Conservation (phyloP, 2,113 vertebrate genomes). For the Crotophaga sulcirostris region DNA sequence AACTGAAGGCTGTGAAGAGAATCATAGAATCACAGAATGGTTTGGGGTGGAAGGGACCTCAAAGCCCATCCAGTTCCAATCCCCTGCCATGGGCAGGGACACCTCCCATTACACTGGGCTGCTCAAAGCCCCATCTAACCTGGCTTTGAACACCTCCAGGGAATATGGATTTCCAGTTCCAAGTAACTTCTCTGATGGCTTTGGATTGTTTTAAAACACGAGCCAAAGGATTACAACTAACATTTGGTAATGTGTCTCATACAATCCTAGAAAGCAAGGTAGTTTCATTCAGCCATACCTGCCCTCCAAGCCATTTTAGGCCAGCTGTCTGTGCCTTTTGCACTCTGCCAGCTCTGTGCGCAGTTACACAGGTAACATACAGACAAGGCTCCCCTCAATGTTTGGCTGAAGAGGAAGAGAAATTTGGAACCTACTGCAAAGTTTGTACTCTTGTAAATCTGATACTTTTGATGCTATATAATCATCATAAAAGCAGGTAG, state of each 20-base stretch:
- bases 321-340: neutral
- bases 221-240: neutral
- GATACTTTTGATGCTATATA: neutral
- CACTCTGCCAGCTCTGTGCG: neutral
- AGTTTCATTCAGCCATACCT: neutral
- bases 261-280: neutral
- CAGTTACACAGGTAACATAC: neutral
- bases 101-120: no score
- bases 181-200: neutral
- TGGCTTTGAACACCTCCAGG: no score
- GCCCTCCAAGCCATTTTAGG: neutral
- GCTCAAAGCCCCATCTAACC: no score
- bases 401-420: neutral
- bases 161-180: neutral
- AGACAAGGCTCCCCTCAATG: neutral
- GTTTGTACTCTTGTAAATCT: neutral
- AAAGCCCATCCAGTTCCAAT: no score
- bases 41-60: no score
- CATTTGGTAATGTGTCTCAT: neutral
- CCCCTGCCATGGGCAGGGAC: no score
- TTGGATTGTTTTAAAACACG: neutral
- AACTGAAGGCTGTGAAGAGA: neutral
- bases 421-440: neutral
- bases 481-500: neutral
- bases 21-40: no score